phyloP scores from a whole-genome alignment of 2,113 vertebrate genomes.

The Centropristis striata region DNA sequence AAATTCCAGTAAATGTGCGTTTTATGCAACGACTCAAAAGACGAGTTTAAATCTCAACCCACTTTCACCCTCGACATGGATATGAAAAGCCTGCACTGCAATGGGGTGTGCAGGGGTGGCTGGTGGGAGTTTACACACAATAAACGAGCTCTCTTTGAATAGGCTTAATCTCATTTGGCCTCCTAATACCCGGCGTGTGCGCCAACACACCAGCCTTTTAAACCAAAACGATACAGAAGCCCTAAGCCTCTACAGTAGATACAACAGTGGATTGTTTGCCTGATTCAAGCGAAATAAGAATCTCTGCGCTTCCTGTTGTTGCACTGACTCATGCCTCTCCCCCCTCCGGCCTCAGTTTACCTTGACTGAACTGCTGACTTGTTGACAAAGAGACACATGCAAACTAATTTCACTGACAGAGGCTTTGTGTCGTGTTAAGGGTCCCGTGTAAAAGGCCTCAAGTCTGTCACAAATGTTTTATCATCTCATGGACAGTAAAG shows the following conservation, averaged over 20 bases:
- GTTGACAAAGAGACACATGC: slow-evolving; percentile 21
- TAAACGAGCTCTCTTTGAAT: slow-evolving; percentile 64
- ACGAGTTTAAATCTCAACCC: slow-evolving; percentile 38
- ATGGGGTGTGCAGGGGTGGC: slow-evolving; percentile 26
- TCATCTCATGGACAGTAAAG: slow-evolving; percentile 23
- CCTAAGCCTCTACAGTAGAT: slow-evolving; percentile 16
- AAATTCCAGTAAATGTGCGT: background rate
- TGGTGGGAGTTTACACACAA: slow-evolving; percentile 61
- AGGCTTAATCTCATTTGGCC: slow-evolving; percentile 74
- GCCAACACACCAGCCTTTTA: slow-evolving; percentile 39
- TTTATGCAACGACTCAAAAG: slow-evolving; percentile 31
- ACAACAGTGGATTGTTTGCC: slow-evolving; percentile 24
- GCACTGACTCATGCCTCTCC: slow-evolving; percentile 19
- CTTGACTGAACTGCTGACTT: slow-evolving; percentile 27
- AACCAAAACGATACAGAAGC: slow-evolving; percentile 37
- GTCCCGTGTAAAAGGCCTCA: slow-evolving; percentile 16
- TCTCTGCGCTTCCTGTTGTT: background rate
- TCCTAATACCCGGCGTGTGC: slow-evolving; percentile 34
- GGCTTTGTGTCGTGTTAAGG: slow-evolving; percentile 15
- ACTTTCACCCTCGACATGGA: slow-evolving; percentile 26
- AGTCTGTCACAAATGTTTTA: slow-evolving; percentile 56
- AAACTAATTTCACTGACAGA: slow-evolving; percentile 13
- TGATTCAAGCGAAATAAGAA: slow-evolving; percentile 28
- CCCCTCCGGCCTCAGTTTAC: slow-evolving; percentile 37
- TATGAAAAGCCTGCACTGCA: slow-evolving; percentile 52